These are phyloP conservation scores for Denticeps clupeoides DNA, from an alignment of 2,797 vertebrate species.

Conservation along the genomic window DNA sequence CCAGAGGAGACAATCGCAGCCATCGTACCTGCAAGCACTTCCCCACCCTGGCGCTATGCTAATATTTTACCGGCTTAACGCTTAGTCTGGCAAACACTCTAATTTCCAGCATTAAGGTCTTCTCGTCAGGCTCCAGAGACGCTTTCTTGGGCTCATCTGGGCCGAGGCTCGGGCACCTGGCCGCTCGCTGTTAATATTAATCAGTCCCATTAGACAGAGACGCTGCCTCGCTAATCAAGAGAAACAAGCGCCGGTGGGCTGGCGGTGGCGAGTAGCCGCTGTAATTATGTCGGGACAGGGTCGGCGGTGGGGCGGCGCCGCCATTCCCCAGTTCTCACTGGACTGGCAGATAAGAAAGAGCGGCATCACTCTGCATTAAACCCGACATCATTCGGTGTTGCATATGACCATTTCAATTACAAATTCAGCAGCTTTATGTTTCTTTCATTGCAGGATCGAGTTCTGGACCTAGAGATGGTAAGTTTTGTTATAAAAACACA, in stretches of 20 bases:
- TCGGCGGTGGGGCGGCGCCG: background rate
- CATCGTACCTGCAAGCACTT: too few species aligned
- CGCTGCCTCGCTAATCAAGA: conserved; percentile 50
- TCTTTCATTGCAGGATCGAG: conserved; percentile 68
- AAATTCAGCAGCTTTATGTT: conserved; percentile 14
- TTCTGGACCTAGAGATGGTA: conserved; percentile 78
- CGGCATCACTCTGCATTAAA: too few species aligned
- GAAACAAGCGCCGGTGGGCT: conserved; percentile 23
- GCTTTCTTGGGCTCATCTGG: conserved; percentile 33
- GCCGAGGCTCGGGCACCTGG: conserved; percentile 39
- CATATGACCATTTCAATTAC: too few species aligned
- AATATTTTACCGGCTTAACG: too few species aligned
- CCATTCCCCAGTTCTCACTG: background rate
- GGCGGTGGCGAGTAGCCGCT: conserved; percentile 8
- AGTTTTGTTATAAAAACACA: conserved; percentile 33
- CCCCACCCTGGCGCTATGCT: too few species aligned
- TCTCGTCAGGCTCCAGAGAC: background rate
- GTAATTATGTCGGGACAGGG: conserved; percentile 10
- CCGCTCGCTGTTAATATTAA: conserved; percentile 43
- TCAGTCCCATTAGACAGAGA: conserved; percentile 40
- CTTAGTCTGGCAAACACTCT: too few species aligned
- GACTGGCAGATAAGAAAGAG: too few species aligned
- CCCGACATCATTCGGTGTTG: too few species aligned
- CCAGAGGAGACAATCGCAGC: too few species aligned
- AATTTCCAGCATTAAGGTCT: too few species aligned